phyloP scores from a whole-genome alignment of 1,140 invertebrate genomes.

The Olivierus martensii region DNA sequence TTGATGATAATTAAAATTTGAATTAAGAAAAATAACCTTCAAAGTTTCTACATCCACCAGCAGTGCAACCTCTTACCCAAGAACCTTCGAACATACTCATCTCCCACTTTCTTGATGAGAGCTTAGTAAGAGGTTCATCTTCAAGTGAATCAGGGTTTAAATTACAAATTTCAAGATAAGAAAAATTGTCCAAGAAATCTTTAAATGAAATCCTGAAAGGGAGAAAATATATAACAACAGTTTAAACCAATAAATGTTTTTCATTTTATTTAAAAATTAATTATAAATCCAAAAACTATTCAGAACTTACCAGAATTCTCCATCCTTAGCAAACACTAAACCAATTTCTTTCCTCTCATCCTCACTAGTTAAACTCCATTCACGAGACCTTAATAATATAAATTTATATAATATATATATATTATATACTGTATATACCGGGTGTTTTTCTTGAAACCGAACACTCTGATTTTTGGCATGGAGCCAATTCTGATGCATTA shows the following conservation, averaged over 20 bases:
- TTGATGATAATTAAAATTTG: too few relatives aligned
- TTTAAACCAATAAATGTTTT: too few relatives aligned
- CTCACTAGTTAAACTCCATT: constrained; percentile 86
- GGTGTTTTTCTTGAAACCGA: too few relatives aligned
- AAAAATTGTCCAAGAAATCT: constrained; percentile 23
- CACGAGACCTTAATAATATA: constrained; percentile 33
- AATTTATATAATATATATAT: neutral
- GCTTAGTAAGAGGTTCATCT: constrained; percentile 50
- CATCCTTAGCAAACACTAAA: constrained; percentile 84
- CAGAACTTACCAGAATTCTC: constrained; percentile 75
- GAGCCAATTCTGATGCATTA: too few relatives aligned
- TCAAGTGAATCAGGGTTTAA: constrained; percentile 59
- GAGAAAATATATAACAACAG: neutral
- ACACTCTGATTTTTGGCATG: too few relatives aligned
- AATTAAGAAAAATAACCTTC: constrained; percentile 43
- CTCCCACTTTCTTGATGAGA: constrained; percentile 60
- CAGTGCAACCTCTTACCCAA: constrained; percentile 82
- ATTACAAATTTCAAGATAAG: constrained; percentile 23
- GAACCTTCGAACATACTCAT: constrained; percentile 85
- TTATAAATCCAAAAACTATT: too few relatives aligned
- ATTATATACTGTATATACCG: too few relatives aligned
- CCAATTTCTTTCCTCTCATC: constrained; percentile 78
- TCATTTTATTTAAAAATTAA: too few relatives aligned
- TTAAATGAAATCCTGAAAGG: constrained; percentile 20
- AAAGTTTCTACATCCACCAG: constrained; percentile 92